phyloP scores from a whole-genome alignment of 2,888 invertebrate genomes.

The Amblyjoppa fuscipennis region DNA sequence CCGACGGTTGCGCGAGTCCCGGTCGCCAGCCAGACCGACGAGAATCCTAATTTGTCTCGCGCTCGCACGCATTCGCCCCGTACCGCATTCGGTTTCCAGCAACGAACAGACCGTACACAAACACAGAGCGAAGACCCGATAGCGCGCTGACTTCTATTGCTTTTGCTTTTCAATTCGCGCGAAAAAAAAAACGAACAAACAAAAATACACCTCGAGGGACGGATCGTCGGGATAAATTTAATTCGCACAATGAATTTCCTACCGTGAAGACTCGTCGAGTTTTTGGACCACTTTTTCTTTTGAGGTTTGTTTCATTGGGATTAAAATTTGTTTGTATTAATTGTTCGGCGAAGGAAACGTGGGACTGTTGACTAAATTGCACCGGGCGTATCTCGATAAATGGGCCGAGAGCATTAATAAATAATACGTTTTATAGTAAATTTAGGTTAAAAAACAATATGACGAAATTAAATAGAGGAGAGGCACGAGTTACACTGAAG shows the following conservation, averaged over 20 bases:
- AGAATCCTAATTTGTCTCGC: conserved; percentile 57
- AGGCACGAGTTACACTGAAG: too few species aligned
- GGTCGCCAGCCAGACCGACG: conserved; percentile 17
- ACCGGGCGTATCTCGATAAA: too few species aligned
- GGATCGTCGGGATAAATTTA: background rate
- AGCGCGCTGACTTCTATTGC: background rate
- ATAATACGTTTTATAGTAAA: too few species aligned
- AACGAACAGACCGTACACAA: background rate
- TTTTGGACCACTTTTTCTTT: background rate
- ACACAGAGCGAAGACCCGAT: background rate
- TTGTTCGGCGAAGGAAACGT: too few species aligned
- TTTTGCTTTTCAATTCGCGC: background rate
- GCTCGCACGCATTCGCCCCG: conserved; percentile 15
- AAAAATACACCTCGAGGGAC: background rate
- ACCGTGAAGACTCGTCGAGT: background rate
- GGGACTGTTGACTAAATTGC: too few species aligned
- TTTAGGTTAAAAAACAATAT: too few species aligned
- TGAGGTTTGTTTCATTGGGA: background rate
- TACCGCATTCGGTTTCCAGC: conserved; percentile 3
- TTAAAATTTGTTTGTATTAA: background rate
- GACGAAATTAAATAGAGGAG: too few species aligned
- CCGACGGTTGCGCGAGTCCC: conserved; percentile 25
- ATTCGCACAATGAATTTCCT: background rate
- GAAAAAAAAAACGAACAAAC: background rate
- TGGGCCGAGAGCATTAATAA: too few species aligned